Evolutionary conservation across 2,888 invertebrate species (phyloP), one percentile per base, ranked within the genome.

Genomic region (Strigamia maritima): DNA sequence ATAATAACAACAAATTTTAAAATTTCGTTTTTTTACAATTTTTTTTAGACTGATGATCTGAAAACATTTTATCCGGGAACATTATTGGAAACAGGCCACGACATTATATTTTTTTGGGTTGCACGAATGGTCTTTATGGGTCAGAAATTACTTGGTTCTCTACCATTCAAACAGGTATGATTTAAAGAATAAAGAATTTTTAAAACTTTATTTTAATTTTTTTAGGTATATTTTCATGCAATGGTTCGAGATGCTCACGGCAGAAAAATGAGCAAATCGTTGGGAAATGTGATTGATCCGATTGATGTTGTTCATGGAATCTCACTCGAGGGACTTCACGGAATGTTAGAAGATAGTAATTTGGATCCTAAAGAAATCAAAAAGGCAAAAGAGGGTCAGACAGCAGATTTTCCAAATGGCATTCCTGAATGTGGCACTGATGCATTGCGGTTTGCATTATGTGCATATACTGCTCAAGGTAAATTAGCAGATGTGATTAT

Each of bases 41-140:
- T n/a, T n/a, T 60, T 24, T 14, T 83, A 90, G 89, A 90, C 90
- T 0, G 86, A 87, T 65, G 91, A 92, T 79, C 85, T 96, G 81
- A 85, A 92, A 86, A 90, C 91, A 0, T 96, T 95, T 87, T 99
- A 97, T 88, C 99, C 99, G 0, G 93, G 95, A 0, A 90, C 92
- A 0, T 86, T 99, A 74, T 88, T 99, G 83, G 99, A 99, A 88
- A 98, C 98, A 0, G 98, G 99, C 0, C 96, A 98, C 85, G 99
- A 90, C 83, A 99, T 99, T 84, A 86, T 99, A 75, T 99, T 99
- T 90, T 99, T 99, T 88, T 99, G 99, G 99, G 99, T 99, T 4
- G 98, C 98, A 0, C 90, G 98, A 81, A 99, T 99, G 99, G 98
- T 98, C 0, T 98, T 99, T 91, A 91, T 99, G 83, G 96, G 97